Conservation (phyloP, 2,888 invertebrate species). For the Chaitophorus viminalis region DNA sequence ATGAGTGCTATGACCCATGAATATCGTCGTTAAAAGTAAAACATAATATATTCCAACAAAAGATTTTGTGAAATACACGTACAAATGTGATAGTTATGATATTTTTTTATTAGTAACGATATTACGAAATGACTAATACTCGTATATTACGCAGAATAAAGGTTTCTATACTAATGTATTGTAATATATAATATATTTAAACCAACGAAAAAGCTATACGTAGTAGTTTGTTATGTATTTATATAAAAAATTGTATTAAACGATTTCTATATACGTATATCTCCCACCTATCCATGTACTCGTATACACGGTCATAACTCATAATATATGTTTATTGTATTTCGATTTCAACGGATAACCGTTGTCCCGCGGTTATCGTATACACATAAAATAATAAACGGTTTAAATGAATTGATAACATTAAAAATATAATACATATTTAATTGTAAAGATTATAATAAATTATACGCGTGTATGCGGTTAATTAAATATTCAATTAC, state of each 20-base stretch:
- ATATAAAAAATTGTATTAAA: background rate
- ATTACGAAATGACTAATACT: background rate
- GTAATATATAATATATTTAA: background rate
- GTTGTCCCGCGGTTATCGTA: background rate
- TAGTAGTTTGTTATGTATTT: background rate
- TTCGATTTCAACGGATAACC: background rate
- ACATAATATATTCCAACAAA: background rate
- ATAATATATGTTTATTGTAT: background rate
- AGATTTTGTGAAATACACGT: background rate
- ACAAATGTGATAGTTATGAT: background rate
- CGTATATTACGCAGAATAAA: background rate
- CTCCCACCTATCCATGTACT: no score
- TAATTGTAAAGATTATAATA: background rate
- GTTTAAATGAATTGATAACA: background rate
- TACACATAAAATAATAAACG: background rate
- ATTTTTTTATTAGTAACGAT: background rate
- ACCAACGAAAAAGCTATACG: background rate
- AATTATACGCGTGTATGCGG: no score
- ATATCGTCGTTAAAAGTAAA: background rate
- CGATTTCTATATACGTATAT: background rate
- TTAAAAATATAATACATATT: no score
- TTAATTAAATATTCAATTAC: background rate
- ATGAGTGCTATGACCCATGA: background rate
- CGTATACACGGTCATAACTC: background rate
- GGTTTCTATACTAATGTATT: background rate